These are phyloP conservation scores for Trissolcus brochymenae DNA, from an alignment of 2,888 invertebrate species.

Conservation along the genomic window DNA sequence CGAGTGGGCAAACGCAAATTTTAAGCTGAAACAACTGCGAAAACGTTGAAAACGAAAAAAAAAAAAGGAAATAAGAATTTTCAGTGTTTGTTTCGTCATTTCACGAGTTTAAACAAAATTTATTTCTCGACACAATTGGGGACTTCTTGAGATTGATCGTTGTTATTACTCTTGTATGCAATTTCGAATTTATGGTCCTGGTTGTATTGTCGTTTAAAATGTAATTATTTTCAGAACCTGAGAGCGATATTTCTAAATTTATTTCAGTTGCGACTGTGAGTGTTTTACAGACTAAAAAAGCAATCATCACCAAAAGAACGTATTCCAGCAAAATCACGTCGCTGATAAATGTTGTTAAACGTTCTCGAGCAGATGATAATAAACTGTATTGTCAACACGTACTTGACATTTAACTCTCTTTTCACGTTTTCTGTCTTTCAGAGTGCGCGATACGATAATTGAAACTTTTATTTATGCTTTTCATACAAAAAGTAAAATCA, in stretches of 20 bases:
- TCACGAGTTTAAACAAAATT: too few species aligned
- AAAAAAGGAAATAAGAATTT: background rate
- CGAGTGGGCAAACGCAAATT: conserved; percentile 61
- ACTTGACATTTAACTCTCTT: conserved; percentile 18
- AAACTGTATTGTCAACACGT: conserved; percentile 29
- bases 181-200: too few species aligned
- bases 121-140: too few species aligned
- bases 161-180: too few species aligned
- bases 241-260: background rate
- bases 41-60: too few species aligned
- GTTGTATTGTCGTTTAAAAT: too few species aligned
- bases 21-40: too few species aligned
- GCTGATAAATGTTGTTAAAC: conserved; percentile 18
- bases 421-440: conserved; percentile 18
- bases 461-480: background rate
- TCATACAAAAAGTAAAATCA: too few species aligned
- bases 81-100: too few species aligned
- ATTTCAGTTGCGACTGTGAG: conserved; percentile 1
- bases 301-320: conserved; percentile 15
- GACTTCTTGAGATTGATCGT: too few species aligned
- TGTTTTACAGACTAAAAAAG: conserved; percentile 5
- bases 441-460: background rate
- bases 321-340: conserved; percentile 29
- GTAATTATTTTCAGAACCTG: conserved; percentile 2
- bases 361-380: conserved; percentile 5